Base-by-base conservation (phyloP, 2,888 invertebrate genomes). In the Ceratothoa steindachneri region DNA sequence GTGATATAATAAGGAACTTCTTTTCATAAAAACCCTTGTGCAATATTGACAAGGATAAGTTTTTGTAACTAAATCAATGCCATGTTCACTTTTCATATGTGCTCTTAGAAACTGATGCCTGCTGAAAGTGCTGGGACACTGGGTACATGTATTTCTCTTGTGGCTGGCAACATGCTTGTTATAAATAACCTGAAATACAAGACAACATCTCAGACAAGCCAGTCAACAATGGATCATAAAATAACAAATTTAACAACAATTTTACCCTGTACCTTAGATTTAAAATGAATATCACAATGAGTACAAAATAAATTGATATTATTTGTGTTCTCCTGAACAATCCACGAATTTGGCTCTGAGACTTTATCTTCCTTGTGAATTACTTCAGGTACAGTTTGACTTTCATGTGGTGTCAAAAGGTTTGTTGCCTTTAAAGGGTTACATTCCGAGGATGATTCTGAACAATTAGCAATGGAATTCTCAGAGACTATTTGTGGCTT, bases 41-140 rank as follows among this genome's bases (percentile, higher is more conserved):
- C 83, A 83, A 70, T 78, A 81, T 12, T 77, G 68, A 72, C 83
- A 83, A 9, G 73, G 75, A 64, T 82, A 81, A 27, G 81, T 71
- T 41, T 82, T 80, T 19, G 81, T 80, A 1, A 80, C 77, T 24
- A 81, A 80, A 30, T 67, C 73, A 53, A 81, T 73, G 52, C 81
- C 81, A 72, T 83, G 83, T 2, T 69, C 80, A 22, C 67, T 60
- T 30, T 80, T 81, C 79, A 82, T 77, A 71, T 83, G 83, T 2
- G 80, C 74, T 65, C 79, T 77, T 24, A 82, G 75, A 15, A 80
- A 80, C 74, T 82, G 82, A 9, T 81, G 78, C 24, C 77, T 81
- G 9, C 82, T 81, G 69, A 82, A 81, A 29, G 80, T 78, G n/a
- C 80, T 77, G 30, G 73, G 76, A 69, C 82, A 82, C 30, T 80